Evolutionary conservation across 2,888 invertebrate genomes (phyloP).

Genomic region (Cryptocephalus primarius): DNA sequence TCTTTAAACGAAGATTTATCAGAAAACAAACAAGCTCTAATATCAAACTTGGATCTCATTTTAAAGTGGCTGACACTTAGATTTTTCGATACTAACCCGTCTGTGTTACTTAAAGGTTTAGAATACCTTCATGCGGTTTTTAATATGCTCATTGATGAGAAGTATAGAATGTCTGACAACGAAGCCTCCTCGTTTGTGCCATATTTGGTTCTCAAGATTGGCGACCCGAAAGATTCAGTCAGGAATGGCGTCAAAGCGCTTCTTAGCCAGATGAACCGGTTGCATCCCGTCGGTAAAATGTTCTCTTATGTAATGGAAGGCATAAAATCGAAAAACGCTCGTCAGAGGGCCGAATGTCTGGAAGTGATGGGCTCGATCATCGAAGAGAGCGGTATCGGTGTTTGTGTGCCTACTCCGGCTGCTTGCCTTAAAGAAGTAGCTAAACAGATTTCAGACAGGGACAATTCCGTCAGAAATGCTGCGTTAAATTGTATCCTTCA

Average conservation of each 20-base stretch:
- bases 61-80: slow-evolving; percentile 93
- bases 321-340: slow-evolving; percentile 90
- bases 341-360: slow-evolving; percentile 92
- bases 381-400: slow-evolving; percentile 72
- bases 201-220: slow-evolving; percentile 88
- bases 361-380: slow-evolving; percentile 83
- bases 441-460: slow-evolving; percentile 89
- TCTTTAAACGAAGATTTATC: slow-evolving; percentile 72
- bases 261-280: slow-evolving; percentile 71
- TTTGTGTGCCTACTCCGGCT: slow-evolving; percentile 71
- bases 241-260: slow-evolving; percentile 79
- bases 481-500: slow-evolving; percentile 89
- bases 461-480: slow-evolving; percentile 91
- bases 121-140: slow-evolving; percentile 84
- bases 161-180: slow-evolving; percentile 79
- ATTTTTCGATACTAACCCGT: slow-evolving; percentile 98
- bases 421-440: slow-evolving; percentile 83
- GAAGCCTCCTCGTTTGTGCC: slow-evolving; percentile 93
- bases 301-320: slow-evolving; percentile 91
- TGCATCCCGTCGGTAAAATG: slow-evolving; percentile 82
- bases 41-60: slow-evolving; percentile 87
- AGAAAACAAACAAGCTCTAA: slow-evolving; percentile 66
- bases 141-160: slow-evolving; percentile 62
- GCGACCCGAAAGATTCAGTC: slow-evolving; percentile 93
- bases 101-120: slow-evolving; percentile 88